These are phyloP conservation scores for Yponomeuta malinellus DNA, from an alignment of 2,888 invertebrate genomes.

Conservation along the genomic window DNA sequence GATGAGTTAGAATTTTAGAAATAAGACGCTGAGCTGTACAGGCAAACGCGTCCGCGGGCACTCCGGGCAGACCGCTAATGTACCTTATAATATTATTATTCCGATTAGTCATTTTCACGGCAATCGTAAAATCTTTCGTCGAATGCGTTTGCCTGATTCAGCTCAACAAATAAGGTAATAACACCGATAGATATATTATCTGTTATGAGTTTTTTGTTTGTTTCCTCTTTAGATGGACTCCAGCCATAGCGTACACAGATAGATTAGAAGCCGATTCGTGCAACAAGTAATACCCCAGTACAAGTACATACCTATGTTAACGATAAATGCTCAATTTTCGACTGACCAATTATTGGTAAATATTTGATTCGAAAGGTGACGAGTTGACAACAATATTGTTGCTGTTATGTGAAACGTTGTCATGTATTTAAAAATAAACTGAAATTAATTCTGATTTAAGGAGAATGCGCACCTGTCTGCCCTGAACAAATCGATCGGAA, in stretches of 20 bases:
- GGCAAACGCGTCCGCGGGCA: background rate
- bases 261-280: constrained; percentile 59
- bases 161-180: constrained; percentile 47
- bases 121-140: background rate
- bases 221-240: constrained; percentile 37
- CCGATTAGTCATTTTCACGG: background rate
- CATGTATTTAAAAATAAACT: too few relatives aligned
- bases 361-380: constrained; percentile 18
- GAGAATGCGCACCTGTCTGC: too few relatives aligned
- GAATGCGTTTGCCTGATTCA: background rate
- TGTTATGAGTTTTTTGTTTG: constrained; percentile 31
- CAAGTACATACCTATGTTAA: constrained; percentile 41
- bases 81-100: background rate
- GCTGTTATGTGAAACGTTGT: constrained; percentile 13
- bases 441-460: too few relatives aligned
- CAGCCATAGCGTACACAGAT: constrained; percentile 50
- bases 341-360: constrained; percentile 63
- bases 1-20: constrained; percentile 29
- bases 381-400: constrained; percentile 6
- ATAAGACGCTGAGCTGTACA: background rate
- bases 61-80: background rate
- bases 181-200: constrained; percentile 42
- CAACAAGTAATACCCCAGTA: constrained; percentile 60
- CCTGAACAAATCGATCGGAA: too few relatives aligned
- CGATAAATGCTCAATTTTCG: constrained; percentile 66